Base-by-base conservation (phyloP, 2,113 vertebrate species). In the Vulpes ferrilata region DNA sequence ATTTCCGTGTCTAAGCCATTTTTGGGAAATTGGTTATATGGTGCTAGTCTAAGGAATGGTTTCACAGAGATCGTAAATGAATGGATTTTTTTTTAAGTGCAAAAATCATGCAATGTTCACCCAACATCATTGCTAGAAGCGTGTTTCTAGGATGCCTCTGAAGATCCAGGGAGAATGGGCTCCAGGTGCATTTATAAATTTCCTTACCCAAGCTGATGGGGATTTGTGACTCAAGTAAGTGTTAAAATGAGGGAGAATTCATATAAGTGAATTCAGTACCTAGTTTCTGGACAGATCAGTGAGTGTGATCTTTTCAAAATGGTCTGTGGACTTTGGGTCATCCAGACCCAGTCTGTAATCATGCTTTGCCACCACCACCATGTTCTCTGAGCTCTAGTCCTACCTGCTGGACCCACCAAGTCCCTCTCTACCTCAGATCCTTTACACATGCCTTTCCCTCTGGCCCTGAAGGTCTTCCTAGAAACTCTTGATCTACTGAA, bases 1-100 rank as follows among this genome's bases (percentile, higher is more conserved):
- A 30, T 71, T 95, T 88, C 79, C 15, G 51, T 62, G 27, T 69
- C 60, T 62, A 82, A 88, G 4, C 73, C 17, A n/a, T 55, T 88
- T 96, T 87, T 48, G 2, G 20, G 43, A 67, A 88, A 71, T 71
- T 65, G 27, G 19, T 85, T 78, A 25, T 91, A n/a, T 10, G 27
- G 1, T 87, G 7, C 30, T 79, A 11, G 7, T 35, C 12, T 74
- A 79, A 93, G 38, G 20, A 91, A 67, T 64, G 55, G 2, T 80
- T 91, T 94, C 53, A 7, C 4, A 65, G 81, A 78, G 9, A 94
- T 35, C n/a, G 64, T 71, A 20, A 32, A 57, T 82, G 30, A 35
- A 65, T 35, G 5, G 5, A 3, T 64, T 74, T 90, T 90, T 90
- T 85, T n/a, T 2, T 1, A 83, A 93, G 11, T 69, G 3, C 13